Evolutionary conservation across 2,113 vertebrate genomes (phyloP), one percentile per base, ranked within the genome.

Genomic region (Campylomormyrus numenius): DNA sequence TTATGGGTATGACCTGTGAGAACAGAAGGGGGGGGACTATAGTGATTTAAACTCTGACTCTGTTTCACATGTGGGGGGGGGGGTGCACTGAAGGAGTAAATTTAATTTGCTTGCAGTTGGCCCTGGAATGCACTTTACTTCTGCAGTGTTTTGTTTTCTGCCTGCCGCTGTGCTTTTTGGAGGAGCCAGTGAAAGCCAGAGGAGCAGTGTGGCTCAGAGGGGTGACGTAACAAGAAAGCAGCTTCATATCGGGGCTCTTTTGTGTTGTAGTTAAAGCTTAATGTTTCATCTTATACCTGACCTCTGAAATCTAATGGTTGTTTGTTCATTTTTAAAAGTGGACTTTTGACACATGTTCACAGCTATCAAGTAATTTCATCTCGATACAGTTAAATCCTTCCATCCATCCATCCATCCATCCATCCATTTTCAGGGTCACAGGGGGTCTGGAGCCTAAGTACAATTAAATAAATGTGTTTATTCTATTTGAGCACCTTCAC

Each of bases 141-240:
- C 70, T 90, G 27, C 17, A 91, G 86, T 90, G 91, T 89, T 92
- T 74, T 89, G 87, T 80, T 92, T 90, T 90, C 48, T 92, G 90
- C 80, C 56, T 89, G 70, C 45, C 83, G 4, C 58, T 90, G 89
- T 90, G 84, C 90, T 88, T 92, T 80, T 90, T 62, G 74, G 56
- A 88, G 27, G 15, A n/a, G 31, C 53, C 48, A 56, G 42, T 52
- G 85, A 52, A 89, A 5, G 62, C 85, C 49, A 42, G 42, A 58
- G 42, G 50, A 35, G 11, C 46, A 11, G 17, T 15, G 27, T 39
- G 27, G 13, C 50, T 87, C 15, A 52, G 42, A 21, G 3, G 3
- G 3, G 17, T 17, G 5, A 80, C 17, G 0, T n/a, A 1, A 0
- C 17, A 17, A 19, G 24, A 19, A 50, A 48, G 42, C 56, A 87